Evolutionary conservation across 2,797 vertebrate species (phyloP), one percentile per base, ranked within the genome.

Genomic region (Peromyscus aztecus): DNA sequence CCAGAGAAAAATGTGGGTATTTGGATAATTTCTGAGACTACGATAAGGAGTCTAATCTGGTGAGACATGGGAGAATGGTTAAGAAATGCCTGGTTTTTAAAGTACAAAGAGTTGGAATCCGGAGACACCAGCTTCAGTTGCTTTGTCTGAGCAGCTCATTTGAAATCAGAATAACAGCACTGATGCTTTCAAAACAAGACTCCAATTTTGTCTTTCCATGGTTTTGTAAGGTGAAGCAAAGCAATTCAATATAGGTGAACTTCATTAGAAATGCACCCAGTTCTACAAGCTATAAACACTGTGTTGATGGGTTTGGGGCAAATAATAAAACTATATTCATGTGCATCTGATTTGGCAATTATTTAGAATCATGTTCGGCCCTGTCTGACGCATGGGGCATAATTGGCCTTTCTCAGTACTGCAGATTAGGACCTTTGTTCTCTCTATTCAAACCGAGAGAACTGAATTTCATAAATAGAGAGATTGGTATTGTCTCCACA

Each of bases 351-450:
- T 96, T 96, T 6, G 0, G 73, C 97, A 97, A 98, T 98, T 97
- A 96, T 73, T 95, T 69, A 3, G 29, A 93, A 89, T 90, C 94
- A 90, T 12, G 27, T 96, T 97, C 96, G 97, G 97, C 85, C 81
- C 82, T 0, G 67, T 98, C 96, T 94, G 97, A 96, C 96, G 78
- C 82, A 95, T 81, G 75, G 85, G 91, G 49, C 87, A 96, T 97
- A 97, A 98, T 97, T 98, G 97, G 93, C 69, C 92, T 92, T 69
- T 89, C 96, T 97, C 96, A 95, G 96, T 98, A 94, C 90, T 96
- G 78, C 92, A 96, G 94, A 80, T 96, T 94, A 92, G 75, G 80
- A 95, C 87, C 94, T 98, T 90, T 95, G 95, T 97, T 96, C 94
- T 97, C 95, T 78, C 86, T 89, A 81, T 89, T 96, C 92, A 94